Conservation (phyloP, 2,113 vertebrate species). For the Phyllostomus discolor region DNA sequence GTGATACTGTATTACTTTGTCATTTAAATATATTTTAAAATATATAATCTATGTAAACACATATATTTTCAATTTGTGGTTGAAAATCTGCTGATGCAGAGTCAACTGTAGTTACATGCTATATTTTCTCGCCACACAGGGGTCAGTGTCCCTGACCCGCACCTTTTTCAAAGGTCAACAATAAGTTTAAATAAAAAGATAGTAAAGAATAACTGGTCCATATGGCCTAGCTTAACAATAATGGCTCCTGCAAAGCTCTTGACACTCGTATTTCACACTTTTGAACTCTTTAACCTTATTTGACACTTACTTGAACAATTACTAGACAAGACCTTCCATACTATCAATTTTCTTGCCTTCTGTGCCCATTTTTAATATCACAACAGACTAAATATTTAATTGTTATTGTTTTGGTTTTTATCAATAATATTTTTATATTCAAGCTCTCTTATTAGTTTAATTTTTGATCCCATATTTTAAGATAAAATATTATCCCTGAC, state of each 20-base stretch:
- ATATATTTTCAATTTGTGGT: neutral
- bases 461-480: neutral
- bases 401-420: neutral
- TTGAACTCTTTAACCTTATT: neutral
- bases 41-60: neutral
- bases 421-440: neutral
- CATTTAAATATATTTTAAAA: neutral
- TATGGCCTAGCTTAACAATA: neutral
- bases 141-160: no score
- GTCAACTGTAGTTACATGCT: neutral
- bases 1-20: neutral
- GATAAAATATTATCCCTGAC: neutral
- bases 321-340: neutral
- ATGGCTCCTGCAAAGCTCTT: neutral
- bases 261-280: neutral
- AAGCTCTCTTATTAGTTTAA: neutral
- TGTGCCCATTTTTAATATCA: neutral
- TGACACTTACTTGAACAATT: neutral
- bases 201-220: neutral
- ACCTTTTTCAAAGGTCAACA: neutral
- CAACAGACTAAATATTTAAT: neutral
- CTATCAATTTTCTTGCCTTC: neutral
- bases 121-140: neutral
- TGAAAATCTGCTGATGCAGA: neutral
- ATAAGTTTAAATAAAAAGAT: neutral